Evolutionary conservation across 2,888 invertebrate species (phyloP).

Genomic region (Halictus quadricinctus): DNA sequence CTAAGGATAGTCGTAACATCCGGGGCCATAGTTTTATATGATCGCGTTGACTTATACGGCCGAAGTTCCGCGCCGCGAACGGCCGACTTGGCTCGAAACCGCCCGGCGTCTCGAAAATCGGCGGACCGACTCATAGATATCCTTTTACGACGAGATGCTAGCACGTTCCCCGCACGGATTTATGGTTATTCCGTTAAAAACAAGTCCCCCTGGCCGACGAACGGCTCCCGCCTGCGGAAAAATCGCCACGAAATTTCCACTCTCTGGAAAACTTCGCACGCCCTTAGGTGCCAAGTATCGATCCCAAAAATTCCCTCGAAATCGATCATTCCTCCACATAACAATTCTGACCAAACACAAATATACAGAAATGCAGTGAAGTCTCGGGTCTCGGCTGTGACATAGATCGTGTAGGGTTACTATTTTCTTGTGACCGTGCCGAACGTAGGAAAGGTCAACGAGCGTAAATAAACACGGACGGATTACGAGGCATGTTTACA

Average conservation of each 20-base stretch:
- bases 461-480: too few species aligned
- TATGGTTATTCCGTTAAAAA: constrained; percentile 42
- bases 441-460: too few species aligned
- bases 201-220: background rate
- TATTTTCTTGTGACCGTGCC: too few species aligned
- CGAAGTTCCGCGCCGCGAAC: constrained; percentile 49
- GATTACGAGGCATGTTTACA: too few species aligned
- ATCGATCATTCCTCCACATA: background rate
- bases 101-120: constrained; percentile 29
- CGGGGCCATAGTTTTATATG: constrained; percentile 59
- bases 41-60: constrained; percentile 54
- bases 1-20: constrained; percentile 65
- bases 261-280: background rate
- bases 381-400: too few species aligned
- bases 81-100: constrained; percentile 40
- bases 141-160: constrained; percentile 51
- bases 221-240: background rate
- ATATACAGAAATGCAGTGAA: background rate
- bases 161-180: constrained; percentile 38
- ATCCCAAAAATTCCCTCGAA: background rate
- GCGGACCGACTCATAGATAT: constrained; percentile 38
- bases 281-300: background rate
- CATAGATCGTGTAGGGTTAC: too few species aligned
- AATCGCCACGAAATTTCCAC: background rate
- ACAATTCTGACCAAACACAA: background rate